Percentiles rank a stretch among this genome's conserved stretches.
These are phyloP conservation scores for Betta splendens DNA, from an alignment of 2,797 vertebrate species.

Conservation along the genomic window DNA sequence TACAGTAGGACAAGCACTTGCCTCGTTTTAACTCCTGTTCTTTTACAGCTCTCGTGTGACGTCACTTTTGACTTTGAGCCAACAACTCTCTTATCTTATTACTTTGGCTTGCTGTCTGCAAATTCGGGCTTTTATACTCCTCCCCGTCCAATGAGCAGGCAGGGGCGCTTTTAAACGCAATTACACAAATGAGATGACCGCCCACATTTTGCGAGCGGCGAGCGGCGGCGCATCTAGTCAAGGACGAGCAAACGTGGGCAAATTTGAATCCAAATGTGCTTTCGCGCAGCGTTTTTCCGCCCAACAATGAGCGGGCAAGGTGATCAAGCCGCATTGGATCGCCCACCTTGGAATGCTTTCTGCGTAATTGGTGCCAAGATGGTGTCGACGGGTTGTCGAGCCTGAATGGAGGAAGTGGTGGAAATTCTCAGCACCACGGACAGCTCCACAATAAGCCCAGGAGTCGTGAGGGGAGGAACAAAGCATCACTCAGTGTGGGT, in stretches of 20 bases:
- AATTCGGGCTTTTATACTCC: conserved; percentile 54
- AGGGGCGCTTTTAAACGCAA: conserved; percentile 65
- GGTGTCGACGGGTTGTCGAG: conserved; percentile 21
- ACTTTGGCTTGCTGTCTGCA: conserved; percentile 47
- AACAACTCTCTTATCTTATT: conserved; percentile 72
- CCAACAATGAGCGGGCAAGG: conserved; percentile 33
- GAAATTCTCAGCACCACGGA: conserved; percentile 37
- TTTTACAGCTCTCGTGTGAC: conserved; percentile 53
- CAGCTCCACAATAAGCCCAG: conserved; percentile 17
- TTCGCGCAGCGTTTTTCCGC: conserved; percentile 28
- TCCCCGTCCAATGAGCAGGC: conserved; percentile 31
- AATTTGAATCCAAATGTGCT: conserved; percentile 48
- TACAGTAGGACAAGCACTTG: conserved; percentile 20
- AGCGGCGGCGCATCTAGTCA: conserved; percentile 23
- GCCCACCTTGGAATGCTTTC: conserved; percentile 19
- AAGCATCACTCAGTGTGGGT: background rate
- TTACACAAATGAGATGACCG: conserved; percentile 67
- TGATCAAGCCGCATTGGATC: conserved; percentile 45
- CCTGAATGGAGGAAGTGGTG: conserved; percentile 7
- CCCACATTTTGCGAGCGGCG: conserved; percentile 13
- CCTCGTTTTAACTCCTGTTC: conserved; percentile 28
- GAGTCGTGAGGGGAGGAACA: background rate
- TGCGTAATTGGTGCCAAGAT: conserved; percentile 37
- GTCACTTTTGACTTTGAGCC: conserved; percentile 65
- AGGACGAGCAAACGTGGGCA: conserved; percentile 44